phyloP scores from a whole-genome alignment of 2,797 vertebrate species.

The Catamblyrhynchus diadema region DNA sequence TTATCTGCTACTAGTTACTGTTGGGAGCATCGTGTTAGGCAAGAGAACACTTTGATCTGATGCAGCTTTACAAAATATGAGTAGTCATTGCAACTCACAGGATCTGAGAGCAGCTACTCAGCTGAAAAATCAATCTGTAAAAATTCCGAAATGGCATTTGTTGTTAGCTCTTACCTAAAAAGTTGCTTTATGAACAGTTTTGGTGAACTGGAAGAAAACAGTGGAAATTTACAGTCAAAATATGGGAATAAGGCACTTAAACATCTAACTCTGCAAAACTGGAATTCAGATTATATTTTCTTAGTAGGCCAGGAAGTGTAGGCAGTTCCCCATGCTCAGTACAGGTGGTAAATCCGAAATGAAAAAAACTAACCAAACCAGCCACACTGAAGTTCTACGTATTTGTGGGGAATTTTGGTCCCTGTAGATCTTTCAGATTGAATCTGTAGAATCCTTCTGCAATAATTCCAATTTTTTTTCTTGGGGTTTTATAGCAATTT shows the following conservation, averaged over 20 bases:
- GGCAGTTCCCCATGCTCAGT: background rate
- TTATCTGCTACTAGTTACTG: background rate
- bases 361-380: background rate
- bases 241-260: background rate
- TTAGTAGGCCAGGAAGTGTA: background rate
- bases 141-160: background rate
- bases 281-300: background rate
- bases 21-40: background rate
- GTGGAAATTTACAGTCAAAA: background rate
- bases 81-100: background rate
- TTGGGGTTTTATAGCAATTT: background rate
- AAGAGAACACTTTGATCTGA: background rate
- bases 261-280: background rate
- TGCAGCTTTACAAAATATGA: background rate
- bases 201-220: background rate
- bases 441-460: background rate
- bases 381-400: background rate
- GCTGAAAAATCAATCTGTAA: fast-evolving
- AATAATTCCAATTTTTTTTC: background rate
- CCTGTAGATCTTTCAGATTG: background rate
- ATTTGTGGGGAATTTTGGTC: background rate
- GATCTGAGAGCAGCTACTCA: background rate
- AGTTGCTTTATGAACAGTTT: background rate
- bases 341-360: background rate
- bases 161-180: background rate